Conservation (phyloP, 2,888 invertebrate genomes). For the Druceiella hillmani region DNA sequence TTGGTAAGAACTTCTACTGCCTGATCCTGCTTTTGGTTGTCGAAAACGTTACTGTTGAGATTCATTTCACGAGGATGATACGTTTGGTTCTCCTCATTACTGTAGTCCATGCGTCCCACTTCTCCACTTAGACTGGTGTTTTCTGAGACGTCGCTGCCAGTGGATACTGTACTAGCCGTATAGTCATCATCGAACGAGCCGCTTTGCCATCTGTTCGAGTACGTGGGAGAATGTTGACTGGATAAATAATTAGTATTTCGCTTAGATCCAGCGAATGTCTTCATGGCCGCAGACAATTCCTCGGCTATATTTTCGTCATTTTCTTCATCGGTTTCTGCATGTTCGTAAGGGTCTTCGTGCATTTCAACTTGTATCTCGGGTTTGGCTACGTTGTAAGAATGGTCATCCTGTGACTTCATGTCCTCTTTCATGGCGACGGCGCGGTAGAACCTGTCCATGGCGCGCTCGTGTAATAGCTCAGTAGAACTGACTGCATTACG, state of each 20-base stretch:
- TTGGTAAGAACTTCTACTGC: slow-evolving; percentile 56
- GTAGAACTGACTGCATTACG: slow-evolving; percentile 76
- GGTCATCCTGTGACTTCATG: slow-evolving; percentile 38
- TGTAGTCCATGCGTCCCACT: slow-evolving; percentile 29
- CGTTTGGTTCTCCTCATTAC: slow-evolving; percentile 58
- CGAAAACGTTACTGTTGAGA: too few relatives aligned
- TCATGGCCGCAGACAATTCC: not conserved
- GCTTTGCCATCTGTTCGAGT: slow-evolving; percentile 46
- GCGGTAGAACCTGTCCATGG: slow-evolving; percentile 76
- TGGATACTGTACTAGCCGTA: slow-evolving; percentile 58
- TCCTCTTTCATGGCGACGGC: slow-evolving; percentile 71
- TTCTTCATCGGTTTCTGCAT: not conserved
- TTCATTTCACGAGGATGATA: too few relatives aligned
- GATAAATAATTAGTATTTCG: too few relatives aligned
- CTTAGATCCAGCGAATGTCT: too few relatives aligned
- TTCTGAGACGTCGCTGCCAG: slow-evolving; percentile 41
- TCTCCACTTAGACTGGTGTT: slow-evolving; percentile 40
- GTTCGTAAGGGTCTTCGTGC: not conserved
- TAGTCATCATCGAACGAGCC: slow-evolving; percentile 55
- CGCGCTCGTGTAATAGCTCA: slow-evolving; percentile 74
- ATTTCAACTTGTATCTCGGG: not conserved
- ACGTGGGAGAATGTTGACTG: too few relatives aligned
- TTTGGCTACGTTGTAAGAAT: slow-evolving; percentile 25
- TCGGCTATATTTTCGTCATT: not conserved
- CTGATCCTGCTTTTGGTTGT: slow-evolving; percentile 43